Percentiles rank a stretch among this genome's conserved stretches.
Conservation (phyloP, 2,888 invertebrate genomes). For the Eupithecia subfuscata region DNA sequence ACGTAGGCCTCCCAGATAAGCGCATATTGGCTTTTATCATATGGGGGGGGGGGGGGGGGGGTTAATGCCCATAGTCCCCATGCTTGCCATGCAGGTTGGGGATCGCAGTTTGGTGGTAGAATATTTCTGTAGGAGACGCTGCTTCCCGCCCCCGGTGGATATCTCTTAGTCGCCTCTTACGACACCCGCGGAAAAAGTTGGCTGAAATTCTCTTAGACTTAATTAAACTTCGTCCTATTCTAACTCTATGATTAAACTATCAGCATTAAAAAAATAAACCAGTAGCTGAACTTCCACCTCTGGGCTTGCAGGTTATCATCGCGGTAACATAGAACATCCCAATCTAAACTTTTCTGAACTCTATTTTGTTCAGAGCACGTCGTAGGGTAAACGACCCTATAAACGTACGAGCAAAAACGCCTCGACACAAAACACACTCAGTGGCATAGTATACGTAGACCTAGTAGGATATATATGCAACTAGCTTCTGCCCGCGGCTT, state of each 20-base stretch:
- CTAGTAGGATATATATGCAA: background rate
- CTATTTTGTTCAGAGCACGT: slow-evolving; percentile 42
- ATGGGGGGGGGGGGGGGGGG: too few relatives aligned
- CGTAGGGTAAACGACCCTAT: slow-evolving; percentile 50
- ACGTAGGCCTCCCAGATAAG: too few relatives aligned
- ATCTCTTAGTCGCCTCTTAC: too few relatives aligned
- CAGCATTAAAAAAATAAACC: background rate
- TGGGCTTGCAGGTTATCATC: slow-evolving; percentile 26
- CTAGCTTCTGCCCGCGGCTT: too few relatives aligned
- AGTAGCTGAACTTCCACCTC: slow-evolving; percentile 4
- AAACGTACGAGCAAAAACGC: slow-evolving; percentile 49
- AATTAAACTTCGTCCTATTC: background rate
- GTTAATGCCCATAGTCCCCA: too few relatives aligned
- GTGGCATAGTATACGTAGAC: slow-evolving; percentile 20
- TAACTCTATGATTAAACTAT: background rate
- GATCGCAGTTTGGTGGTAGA: too few relatives aligned
- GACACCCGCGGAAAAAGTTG: background rate
- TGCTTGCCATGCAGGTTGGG: too few relatives aligned
- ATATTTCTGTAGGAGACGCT: too few relatives aligned
- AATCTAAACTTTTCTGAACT: slow-evolving; percentile 42
- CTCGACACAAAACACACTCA: slow-evolving; percentile 45
- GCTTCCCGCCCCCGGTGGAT: too few relatives aligned
- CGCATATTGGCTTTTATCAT: too few relatives aligned
- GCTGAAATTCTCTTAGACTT: background rate
- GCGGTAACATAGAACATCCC: slow-evolving; percentile 32